Percentiles rank a stretch among this genome's conserved stretches.
These are phyloP conservation scores for Thripadectes ignobilis DNA, from an alignment of 2,797 vertebrate species.

Conservation along the genomic window DNA sequence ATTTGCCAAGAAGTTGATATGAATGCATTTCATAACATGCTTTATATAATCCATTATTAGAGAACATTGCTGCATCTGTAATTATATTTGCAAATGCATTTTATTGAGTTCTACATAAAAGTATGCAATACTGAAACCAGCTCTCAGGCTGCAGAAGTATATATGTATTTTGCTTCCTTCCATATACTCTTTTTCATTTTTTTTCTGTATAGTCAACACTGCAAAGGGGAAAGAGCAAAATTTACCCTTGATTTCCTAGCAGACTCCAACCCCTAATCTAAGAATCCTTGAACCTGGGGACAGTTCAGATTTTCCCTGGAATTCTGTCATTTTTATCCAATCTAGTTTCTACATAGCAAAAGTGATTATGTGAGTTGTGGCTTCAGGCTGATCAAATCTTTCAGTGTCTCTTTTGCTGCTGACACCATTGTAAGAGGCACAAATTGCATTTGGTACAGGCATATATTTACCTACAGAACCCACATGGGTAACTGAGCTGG, in stretches of 20 bases:
- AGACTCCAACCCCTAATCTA: not conserved
- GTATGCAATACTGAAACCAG: not conserved
- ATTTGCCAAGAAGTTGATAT: conserved; percentile 42
- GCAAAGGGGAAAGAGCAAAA: not conserved
- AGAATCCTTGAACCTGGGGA: not conserved
- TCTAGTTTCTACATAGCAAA: not conserved
- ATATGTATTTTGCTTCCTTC: not conserved
- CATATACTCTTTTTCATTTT: not conserved
- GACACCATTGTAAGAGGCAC: not conserved
- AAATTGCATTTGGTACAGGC: not conserved
- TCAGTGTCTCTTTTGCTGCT: not conserved
- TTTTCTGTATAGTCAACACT: not conserved
- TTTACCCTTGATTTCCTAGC: not conserved
- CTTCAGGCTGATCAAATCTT: not conserved
- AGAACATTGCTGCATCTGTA: conserved; percentile 61
- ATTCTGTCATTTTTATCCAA: not conserved
- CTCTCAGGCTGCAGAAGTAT: not conserved
- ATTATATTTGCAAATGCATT: conserved; percentile 69
- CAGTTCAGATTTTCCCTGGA: not conserved
- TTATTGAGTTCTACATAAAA: conserved; percentile 61
- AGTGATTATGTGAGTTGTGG: not conserved
- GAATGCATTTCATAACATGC: conserved; percentile 58
- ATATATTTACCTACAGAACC: not conserved
- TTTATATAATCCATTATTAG: conserved; percentile 69
- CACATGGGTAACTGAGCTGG: not conserved